These are phyloP conservation scores for Propithecus perrieri DNA, from an alignment of 2,797 vertebrate species.

Conservation along the genomic window DNA sequence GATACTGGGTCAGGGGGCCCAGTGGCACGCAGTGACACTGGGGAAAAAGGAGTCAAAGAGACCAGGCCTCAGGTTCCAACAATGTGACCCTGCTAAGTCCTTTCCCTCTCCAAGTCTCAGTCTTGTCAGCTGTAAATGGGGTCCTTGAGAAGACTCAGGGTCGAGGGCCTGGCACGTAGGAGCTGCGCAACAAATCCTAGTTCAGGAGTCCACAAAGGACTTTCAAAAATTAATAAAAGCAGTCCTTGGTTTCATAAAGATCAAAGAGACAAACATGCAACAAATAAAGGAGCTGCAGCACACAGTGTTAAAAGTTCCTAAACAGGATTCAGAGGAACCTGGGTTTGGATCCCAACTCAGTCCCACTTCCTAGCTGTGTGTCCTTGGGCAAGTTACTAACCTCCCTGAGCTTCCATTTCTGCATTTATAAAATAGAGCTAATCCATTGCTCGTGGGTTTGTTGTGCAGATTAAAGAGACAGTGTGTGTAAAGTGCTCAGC, in stretches of 20 bases:
- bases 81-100: background rate
- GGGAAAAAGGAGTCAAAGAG: background rate
- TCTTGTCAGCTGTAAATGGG: background rate
- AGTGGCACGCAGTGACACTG: background rate
- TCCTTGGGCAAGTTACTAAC: background rate
- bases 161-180: background rate
- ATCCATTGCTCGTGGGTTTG: background rate
- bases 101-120: background rate
- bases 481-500: background rate
- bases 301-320: background rate
- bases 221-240: constrained; percentile 23
- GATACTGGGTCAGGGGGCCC: background rate
- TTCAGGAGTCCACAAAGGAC: background rate
- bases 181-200: background rate
- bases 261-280: background rate
- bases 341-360: background rate
- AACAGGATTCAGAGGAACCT: background rate
- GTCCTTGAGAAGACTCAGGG: background rate
- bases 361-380: background rate
- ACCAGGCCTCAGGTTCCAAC: background rate
- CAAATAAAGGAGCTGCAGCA: background rate
- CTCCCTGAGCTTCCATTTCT: background rate
- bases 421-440: background rate
- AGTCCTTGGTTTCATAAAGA: constrained; percentile 4
- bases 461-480: background rate